A percentile compares a stretch with the other conserved stretches of the same genome.
Conservation (phyloP, 2,888 invertebrate genomes). For the Dryadula phaetusa region DNA sequence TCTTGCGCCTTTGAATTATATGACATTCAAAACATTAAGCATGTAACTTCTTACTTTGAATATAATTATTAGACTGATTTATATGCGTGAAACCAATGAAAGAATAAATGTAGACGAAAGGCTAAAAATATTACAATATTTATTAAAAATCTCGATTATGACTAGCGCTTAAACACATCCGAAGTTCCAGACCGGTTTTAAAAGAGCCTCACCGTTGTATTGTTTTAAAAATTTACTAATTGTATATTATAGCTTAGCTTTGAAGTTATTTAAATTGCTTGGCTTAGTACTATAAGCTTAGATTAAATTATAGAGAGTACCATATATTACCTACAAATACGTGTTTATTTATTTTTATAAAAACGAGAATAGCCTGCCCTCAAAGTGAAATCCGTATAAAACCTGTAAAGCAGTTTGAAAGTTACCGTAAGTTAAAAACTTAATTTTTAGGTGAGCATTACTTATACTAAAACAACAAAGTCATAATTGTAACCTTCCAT, state of each 20-base stretch:
- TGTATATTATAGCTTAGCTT: not conserved
- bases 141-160: slow-evolving; percentile 6
- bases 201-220: slow-evolving; percentile 17
- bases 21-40: no score
- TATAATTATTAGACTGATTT: no score
- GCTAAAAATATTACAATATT: not conserved
- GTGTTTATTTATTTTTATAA: not conserved
- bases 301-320: not conserved
- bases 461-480: no score
- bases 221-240: slow-evolving; percentile 13
- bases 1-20: no score
- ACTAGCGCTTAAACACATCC: slow-evolving; percentile 19
- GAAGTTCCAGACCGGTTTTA: slow-evolving; percentile 23
- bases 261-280: not conserved
- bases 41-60: no score
- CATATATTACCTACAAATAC: not conserved
- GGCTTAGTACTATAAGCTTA: not conserved
- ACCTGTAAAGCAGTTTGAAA: not conserved
- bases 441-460: no score
- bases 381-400: not conserved
- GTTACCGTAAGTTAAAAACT: not conserved
- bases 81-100: not conserved
- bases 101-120: not conserved
- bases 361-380: not conserved
- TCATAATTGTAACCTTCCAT: no score